Conservation (phyloP, 2,888 invertebrate species). For the Urechis unicinctus region DNA sequence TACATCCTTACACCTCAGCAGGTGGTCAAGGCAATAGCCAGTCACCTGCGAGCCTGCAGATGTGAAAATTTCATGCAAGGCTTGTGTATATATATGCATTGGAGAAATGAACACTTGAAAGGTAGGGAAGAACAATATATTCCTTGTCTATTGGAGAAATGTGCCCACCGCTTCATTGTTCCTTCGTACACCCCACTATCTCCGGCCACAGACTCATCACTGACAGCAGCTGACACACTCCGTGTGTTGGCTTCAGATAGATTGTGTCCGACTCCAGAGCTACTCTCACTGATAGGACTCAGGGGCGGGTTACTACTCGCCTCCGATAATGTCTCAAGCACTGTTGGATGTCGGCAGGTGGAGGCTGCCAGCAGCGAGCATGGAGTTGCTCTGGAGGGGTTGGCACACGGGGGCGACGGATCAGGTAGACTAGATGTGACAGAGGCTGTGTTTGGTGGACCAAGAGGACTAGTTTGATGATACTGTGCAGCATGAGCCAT, state of each 20-base stretch:
- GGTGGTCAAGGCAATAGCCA: too few relatives aligned
- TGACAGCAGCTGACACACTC: constrained; percentile 85
- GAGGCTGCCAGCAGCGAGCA: neutral
- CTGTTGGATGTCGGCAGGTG: neutral
- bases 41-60: too few relatives aligned
- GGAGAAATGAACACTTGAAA: too few relatives aligned
- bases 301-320: constrained; percentile 33
- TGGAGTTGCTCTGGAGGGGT: neutral
- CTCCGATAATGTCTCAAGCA: neutral
- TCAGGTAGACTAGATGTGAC: too few relatives aligned
- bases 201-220: constrained; percentile 94
- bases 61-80: too few relatives aligned
- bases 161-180: neutral
- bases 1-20: too few relatives aligned
- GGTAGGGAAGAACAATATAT: too few relatives aligned
- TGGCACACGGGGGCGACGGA: neutral
- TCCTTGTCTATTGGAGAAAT: too few relatives aligned
- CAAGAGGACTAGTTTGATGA: too few relatives aligned
- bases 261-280: constrained; percentile 46
- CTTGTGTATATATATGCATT: too few relatives aligned
- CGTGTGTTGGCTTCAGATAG: constrained; percentile 44
- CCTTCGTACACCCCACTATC: constrained; percentile 54
- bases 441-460: too few relatives aligned
- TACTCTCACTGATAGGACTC: constrained; percentile 50
- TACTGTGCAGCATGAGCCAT: too few relatives aligned